A percentile compares a stretch with the other conserved stretches of the same genome.
These are phyloP conservation scores for Volucella bombylans DNA, from an alignment of 2,888 invertebrate genomes.

Conservation along the genomic window DNA sequence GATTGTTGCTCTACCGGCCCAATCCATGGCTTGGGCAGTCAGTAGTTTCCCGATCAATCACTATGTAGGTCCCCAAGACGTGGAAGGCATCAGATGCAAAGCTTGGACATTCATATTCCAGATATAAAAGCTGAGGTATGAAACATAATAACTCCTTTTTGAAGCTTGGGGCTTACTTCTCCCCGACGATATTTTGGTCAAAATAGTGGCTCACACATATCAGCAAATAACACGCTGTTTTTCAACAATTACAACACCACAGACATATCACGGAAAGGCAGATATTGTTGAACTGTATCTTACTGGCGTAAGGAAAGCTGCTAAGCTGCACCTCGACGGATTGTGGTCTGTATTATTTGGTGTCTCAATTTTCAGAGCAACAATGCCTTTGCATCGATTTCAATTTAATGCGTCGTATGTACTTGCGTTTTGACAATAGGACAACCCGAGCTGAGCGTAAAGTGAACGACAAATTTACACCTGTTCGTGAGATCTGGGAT, in stretches of 20 bases:
- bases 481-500: too few species aligned
- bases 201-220: slow-evolving; percentile 30
- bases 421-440: slow-evolving; percentile 38
- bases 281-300: slow-evolving; percentile 48
- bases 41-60: too few species aligned
- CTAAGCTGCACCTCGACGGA: too few species aligned
- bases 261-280: too few species aligned
- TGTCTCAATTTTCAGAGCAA: background rate
- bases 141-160: slow-evolving; percentile 32
- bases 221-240: slow-evolving; percentile 14
- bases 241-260: too few species aligned
- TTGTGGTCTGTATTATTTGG: background rate
- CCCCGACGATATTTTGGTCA: slow-evolving; percentile 28
- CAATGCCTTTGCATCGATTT: slow-evolving; percentile 20
- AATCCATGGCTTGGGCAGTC: too few species aligned
- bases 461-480: too few species aligned
- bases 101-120: slow-evolving; percentile 26
- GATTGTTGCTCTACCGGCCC: too few species aligned
- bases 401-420: slow-evolving; percentile 25
- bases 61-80: too few species aligned
- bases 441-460: slow-evolving; percentile 29
- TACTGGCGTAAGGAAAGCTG: too few species aligned
- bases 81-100: slow-evolving; percentile 29
- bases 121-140: slow-evolving; percentile 24
- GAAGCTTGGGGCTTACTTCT: slow-evolving; percentile 36